Evolutionary conservation across 2,888 invertebrate genomes (phyloP), one percentile per base, ranked within the genome.

Genomic region (Sarcophaga carnaria): DNA sequence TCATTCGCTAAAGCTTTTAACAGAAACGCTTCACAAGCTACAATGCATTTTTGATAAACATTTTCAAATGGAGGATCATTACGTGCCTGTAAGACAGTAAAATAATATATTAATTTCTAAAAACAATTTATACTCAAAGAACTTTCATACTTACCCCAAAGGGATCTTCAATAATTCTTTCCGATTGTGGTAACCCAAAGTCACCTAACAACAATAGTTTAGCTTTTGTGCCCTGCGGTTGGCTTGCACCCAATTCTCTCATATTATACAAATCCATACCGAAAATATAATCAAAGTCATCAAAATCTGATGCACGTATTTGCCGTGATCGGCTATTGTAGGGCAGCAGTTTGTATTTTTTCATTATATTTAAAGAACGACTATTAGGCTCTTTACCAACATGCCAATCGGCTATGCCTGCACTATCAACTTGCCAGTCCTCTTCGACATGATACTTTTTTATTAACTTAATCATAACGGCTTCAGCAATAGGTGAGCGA

Each of bases 201-300:
- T 96, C 95, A n/a, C 98, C 98, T 72, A 99, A 95, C 78, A 98
- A 94, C 22, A 97, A 94, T 59, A 98, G 94, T 91, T 96, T 95
- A 0, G 98, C 97, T 91, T 95, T 96, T 83, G 95, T 94, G 17
- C 80, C 89, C 76, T 94, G 92, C 1, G 97, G 97, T 60, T 96
- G 95, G 89, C 94, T 94, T 49, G 94, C 93, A 59, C 95, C 95
- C 78, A 97, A 93, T 88, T 96, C 95, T 10, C 92, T 93, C 94
- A 99, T 97, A 92, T 99, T 99, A 17, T 96, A 95, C 80, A 97
- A 95, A 93, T 99, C 99, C 98, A 99, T 99, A 11, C 98, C 99
- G 94, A 99, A 98, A 90, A 99, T 98, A 92, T 95, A 97, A 93
- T 98, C 97, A 93, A 96, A 99, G 11, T 95, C 94, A 14, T 94